Conservation (phyloP, 2,113 vertebrate genomes). For the Callochromis pleurospilus region DNA sequence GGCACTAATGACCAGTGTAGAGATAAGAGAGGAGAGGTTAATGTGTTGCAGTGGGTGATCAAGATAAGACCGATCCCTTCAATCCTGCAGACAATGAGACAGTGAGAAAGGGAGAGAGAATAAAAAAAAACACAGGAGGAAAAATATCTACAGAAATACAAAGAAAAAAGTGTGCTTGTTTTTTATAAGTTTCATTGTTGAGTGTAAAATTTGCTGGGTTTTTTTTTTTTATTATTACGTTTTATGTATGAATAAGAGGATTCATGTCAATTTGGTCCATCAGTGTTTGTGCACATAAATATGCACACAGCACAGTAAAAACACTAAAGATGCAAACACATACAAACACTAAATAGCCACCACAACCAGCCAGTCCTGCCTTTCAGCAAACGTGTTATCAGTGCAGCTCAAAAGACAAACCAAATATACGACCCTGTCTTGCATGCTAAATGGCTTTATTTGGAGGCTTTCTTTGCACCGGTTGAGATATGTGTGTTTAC, state of each 20-base stretch:
- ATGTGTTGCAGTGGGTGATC: slow-evolving; percentile 75
- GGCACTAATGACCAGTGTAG: slow-evolving; percentile 74
- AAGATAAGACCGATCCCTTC: slow-evolving; percentile 71
- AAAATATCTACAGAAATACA: not conserved
- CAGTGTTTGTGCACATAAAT: not conserved
- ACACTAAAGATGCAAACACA: not conserved
- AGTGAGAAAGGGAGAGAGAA: slow-evolving; percentile 10
- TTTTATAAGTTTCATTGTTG: not conserved
- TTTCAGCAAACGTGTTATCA: slow-evolving; percentile 51
- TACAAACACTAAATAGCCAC: not conserved
- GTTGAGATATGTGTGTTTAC: not conserved
- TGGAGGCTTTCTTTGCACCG: slow-evolving; percentile 18
- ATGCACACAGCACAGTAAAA: not conserved
- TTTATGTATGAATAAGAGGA: not conserved
- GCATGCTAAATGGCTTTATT: slow-evolving; percentile 48
- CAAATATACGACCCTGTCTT: slow-evolving; percentile 42
- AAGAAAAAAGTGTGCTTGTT: not conserved
- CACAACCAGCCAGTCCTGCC: not conserved
- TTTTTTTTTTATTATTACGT: not conserved
- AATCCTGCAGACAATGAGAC: slow-evolving; percentile 60
- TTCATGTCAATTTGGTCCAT: slow-evolving; percentile 1
- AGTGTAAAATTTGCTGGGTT: not conserved
- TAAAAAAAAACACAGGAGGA: not conserved
- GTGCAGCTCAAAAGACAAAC: slow-evolving; percentile 26
- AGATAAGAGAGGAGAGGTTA: slow-evolving; percentile 77